Conservation (phyloP, 2,113 vertebrate genomes). For the Pitta sordida region DNA sequence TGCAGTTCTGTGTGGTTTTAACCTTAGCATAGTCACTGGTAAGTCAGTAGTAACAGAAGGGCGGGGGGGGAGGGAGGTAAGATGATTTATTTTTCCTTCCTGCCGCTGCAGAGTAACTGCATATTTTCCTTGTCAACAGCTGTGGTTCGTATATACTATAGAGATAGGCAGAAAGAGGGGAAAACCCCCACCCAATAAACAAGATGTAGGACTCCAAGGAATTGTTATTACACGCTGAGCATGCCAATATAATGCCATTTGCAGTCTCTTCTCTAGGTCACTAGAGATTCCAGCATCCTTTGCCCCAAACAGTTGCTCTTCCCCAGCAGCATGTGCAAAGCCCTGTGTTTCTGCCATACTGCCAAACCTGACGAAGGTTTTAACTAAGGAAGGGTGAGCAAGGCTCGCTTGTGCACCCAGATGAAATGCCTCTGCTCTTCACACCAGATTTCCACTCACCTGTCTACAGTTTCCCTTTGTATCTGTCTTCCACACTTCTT, state of each 20-base stretch:
- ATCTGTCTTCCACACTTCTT: background rate
- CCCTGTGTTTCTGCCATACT: background rate
- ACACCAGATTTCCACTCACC: background rate
- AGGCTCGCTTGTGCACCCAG: background rate
- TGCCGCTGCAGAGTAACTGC: conserved; percentile 39
- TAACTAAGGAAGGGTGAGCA: background rate
- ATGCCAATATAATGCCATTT: conserved; percentile 22
- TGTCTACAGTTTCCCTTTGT: background rate
- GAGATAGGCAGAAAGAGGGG: conserved; percentile 1
- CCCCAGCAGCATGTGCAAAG: background rate
- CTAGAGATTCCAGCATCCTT: conserved; percentile 9
- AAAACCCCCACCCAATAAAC: background rate
- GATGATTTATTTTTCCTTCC: conserved; percentile 45
- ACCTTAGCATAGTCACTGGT: background rate
- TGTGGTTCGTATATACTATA: conserved; percentile 1
- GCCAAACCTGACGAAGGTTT: background rate
- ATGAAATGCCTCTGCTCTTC: background rate
- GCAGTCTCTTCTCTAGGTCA: conserved; percentile 22
- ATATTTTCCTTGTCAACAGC: conserved; percentile 61
- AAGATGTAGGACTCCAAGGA: conserved; percentile 31
- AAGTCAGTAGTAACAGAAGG: conserved; percentile 40
- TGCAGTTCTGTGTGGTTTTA: conserved; percentile 7
- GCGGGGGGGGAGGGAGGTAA: too few relatives aligned
- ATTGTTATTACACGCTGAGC: conserved; percentile 42
- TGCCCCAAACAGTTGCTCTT: conserved; percentile 28